Base-by-base conservation (phyloP, 1,140 invertebrate species). In the Papilio xuthus region DNA sequence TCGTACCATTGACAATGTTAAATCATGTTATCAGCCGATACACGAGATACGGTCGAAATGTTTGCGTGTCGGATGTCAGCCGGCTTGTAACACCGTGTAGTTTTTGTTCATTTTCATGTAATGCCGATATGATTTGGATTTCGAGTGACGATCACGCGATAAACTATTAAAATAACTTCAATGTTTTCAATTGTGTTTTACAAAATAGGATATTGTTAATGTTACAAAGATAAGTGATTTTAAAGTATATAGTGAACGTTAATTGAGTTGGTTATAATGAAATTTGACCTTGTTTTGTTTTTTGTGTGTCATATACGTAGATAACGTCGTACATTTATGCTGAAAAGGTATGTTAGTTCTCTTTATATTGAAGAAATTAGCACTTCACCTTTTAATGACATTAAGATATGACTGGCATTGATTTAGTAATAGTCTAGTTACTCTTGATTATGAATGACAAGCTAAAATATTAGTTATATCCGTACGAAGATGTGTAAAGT, bases 21-120 rank as follows among this genome's bases (percentile, higher is more conserved):
- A 87, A 85, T 83, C 81, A 81, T 84, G 83, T 89, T 92, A 91
- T 92, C 90, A 79, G 84, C 50, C 79, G 82, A 85, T 83, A 88
- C 83, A 86, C 86, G 87, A 88, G 84, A 88, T 84, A 83, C 76
- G 86, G 79, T 80, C 86, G 50, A 89, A 89, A 92, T 90, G 88
- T 92, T 90, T 86, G 83, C 74, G 18, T 63, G 74, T 76, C 84
- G 78, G 81, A 82, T 84, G 79, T 83, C 71, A 81, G 78, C 80
- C 78, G 77, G 47, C 44, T 60, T 70, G 80, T 83, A 84, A 89
- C 86, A 89, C 73, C 75, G 71, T 69, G 79, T 81, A 37, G 75
- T 80, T 71, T 50, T 74, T 79, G 53, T 79, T 56, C 78, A 79
- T 76, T 76, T 76, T 76, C 72, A 56, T 78, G 72, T 79, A 70